A percentile compares a stretch with the other conserved stretches of the same genome.
Conservation (phyloP, 1,140 invertebrate genomes). For the Drosophila repleta region DNA sequence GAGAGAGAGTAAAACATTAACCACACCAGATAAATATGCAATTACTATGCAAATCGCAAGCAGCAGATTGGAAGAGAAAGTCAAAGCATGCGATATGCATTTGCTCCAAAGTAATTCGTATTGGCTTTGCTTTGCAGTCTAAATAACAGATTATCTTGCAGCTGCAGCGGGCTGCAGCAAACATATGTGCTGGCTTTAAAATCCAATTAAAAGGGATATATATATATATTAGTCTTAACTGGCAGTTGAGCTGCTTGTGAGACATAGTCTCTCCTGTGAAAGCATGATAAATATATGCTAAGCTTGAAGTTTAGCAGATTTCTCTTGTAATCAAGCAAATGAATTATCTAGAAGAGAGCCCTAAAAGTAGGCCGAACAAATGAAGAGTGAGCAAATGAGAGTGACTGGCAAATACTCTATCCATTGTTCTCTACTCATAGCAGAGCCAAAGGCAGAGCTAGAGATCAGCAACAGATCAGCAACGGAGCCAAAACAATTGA, state of each 20-base stretch:
- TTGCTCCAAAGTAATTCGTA: background rate
- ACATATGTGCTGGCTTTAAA: background rate
- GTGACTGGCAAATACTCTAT: too few relatives aligned
- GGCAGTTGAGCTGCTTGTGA: too few relatives aligned
- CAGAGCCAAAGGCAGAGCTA: too few relatives aligned
- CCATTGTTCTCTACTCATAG: too few relatives aligned
- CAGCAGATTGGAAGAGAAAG: constrained; percentile 14
- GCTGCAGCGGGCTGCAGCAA: background rate
- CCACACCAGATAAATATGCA: constrained; percentile 33
- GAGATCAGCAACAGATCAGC: too few relatives aligned
- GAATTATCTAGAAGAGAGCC: too few relatives aligned
- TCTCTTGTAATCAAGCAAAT: too few relatives aligned
- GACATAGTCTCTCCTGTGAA: too few relatives aligned
- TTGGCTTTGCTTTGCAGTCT: background rate
- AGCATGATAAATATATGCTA: background rate
- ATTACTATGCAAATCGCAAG: constrained; percentile 43
- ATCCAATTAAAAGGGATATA: background rate
- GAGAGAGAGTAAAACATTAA: constrained; percentile 21
- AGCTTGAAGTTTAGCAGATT: background rate
- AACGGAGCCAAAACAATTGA: too few relatives aligned
- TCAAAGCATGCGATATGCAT: constrained; percentile 3
- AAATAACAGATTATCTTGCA: constrained; percentile 1
- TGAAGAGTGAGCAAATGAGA: too few relatives aligned
- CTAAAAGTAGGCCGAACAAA: too few relatives aligned
- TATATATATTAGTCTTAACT: background rate